Evolutionary conservation across 1,140 invertebrate species (phyloP).

Genomic region (Temnothorax longispinosus): DNA sequence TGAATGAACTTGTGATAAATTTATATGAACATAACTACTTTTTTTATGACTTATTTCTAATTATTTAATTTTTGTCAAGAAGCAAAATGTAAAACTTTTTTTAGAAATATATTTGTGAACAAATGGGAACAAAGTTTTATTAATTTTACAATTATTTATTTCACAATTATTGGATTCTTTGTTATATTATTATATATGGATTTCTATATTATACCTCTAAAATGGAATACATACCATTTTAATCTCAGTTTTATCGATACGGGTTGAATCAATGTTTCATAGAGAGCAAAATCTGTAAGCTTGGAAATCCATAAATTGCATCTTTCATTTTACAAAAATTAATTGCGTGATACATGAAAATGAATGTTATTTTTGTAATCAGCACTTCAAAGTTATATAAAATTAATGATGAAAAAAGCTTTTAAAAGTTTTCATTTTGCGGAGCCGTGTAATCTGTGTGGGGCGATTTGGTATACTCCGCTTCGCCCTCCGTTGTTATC

Average conservation of each 20-base stretch:
- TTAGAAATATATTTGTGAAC: neutral
- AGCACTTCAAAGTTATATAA: slow-evolving; percentile 12
- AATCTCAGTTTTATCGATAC: neutral
- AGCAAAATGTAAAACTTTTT: neutral
- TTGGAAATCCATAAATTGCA: neutral
- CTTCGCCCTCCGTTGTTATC: slow-evolving; percentile 74
- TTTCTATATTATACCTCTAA: neutral
- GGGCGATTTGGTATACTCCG: slow-evolving; percentile 61
- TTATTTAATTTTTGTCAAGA: neutral
- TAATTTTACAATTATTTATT: neutral
- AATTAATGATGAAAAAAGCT: slow-evolving; percentile 52
- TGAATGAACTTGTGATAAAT: neutral
- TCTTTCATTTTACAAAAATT: slow-evolving; percentile 6
- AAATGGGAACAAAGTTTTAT: neutral
- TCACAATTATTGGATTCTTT: no score
- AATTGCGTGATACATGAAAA: slow-evolving; percentile 22
- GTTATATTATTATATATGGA: no score
- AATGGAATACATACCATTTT: neutral
- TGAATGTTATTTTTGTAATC: slow-evolving; percentile 28
- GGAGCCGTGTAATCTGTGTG: slow-evolving; percentile 67
- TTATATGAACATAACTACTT: neutral
- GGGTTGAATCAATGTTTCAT: slow-evolving; percentile 17
- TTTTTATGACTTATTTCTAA: neutral
- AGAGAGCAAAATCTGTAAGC: neutral
- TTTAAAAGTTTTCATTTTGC: slow-evolving; percentile 50